Conservation (phyloP, 2,888 invertebrate genomes). For the Hypselothyrea guttata region DNA sequence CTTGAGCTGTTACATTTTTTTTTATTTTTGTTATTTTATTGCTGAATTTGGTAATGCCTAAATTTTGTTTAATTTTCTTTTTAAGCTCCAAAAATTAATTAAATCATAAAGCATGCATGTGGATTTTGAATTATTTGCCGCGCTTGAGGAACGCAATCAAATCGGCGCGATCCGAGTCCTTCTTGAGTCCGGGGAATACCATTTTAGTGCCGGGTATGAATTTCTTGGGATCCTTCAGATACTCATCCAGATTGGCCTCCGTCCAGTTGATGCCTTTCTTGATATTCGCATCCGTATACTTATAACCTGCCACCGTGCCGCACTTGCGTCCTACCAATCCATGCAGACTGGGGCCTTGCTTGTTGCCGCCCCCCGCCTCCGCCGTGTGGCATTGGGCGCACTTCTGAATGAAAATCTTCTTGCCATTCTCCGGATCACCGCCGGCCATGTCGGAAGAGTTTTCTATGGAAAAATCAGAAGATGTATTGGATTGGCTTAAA, state of each 20-base stretch:
- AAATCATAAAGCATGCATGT: too few species aligned
- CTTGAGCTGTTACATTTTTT: too few species aligned
- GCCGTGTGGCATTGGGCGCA: conserved; percentile 98
- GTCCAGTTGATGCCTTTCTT: conserved; percentile 97
- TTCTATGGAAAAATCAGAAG: conserved; percentile 15
- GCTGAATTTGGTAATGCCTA: too few species aligned
- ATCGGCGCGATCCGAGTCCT: conserved; percentile 95
- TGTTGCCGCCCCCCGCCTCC: conserved; percentile 95
- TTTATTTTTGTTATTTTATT: too few species aligned
- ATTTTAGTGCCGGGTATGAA: conserved; percentile 99
- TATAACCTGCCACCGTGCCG: conserved; percentile 93
- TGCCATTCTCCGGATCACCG: conserved; percentile 97
- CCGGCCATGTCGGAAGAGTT: conserved; percentile 86
- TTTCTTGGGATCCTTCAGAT: conserved; percentile 99
- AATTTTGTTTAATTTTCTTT: too few species aligned
- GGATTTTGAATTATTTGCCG: conserved; percentile 48
- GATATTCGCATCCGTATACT: conserved; percentile 97
- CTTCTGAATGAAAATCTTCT: conserved; percentile 96
- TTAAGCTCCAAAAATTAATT: too few species aligned
- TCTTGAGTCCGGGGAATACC: conserved; percentile 99
- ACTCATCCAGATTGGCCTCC: conserved; percentile 95
- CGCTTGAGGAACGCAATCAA: conserved; percentile 94
- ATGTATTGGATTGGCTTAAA: conserved; percentile 2
- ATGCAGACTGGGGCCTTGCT: conserved; percentile 96
- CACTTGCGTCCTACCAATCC: conserved; percentile 97